Base-by-base conservation (phyloP, 2,888 invertebrate species). In the Drosophila sordidula region DNA sequence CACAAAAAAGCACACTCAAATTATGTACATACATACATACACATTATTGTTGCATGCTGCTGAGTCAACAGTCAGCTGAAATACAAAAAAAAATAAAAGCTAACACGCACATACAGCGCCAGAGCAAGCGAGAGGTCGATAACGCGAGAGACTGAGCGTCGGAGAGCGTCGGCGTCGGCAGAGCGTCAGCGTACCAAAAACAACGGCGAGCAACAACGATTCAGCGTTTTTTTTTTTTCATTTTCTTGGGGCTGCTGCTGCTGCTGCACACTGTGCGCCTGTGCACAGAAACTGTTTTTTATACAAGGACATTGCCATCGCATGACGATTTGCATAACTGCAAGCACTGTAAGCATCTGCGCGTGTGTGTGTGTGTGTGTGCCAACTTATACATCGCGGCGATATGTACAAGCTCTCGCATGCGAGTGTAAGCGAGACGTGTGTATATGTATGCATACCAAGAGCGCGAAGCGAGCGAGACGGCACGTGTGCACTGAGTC, bases 271-370 rank as follows among this genome's bases (percentile, higher is more conserved):
- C 82, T 92, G 91, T 46, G 78, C 77, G 74, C 92, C 91, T 88
- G 81, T 75, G 86, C 78, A 57, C 67, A 61, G 78, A 89, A 91
- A 91, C 92, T 89, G 91, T 92, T 91, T 92, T 91, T 91, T 91
- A 90, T 90, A 90, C 92, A 92, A 92, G 92, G 91, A 92, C 91
- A 92, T 92, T 92, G 91, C 87, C 91, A 90, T 90, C 80, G 74
- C 85, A 76, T 82, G 69, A 70, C 70, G 18, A 80, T 47, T 57
- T 47, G 38, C 38, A 65, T 44, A 5, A 22, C 12, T 34, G 34
- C 25, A 25, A 12, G 18, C 22, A 39, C 26, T 38, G 11, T 18
- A 9, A 34, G 22, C n/a, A 4, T 18, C 36, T 38, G 25, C n/a
- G 47, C 25, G 25, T 46, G 39, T 32, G 11, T 25, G n/a, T 26